These are phyloP conservation scores for Eira barbara DNA, from an alignment of 2,113 vertebrate species.

Conservation along the genomic window DNA sequence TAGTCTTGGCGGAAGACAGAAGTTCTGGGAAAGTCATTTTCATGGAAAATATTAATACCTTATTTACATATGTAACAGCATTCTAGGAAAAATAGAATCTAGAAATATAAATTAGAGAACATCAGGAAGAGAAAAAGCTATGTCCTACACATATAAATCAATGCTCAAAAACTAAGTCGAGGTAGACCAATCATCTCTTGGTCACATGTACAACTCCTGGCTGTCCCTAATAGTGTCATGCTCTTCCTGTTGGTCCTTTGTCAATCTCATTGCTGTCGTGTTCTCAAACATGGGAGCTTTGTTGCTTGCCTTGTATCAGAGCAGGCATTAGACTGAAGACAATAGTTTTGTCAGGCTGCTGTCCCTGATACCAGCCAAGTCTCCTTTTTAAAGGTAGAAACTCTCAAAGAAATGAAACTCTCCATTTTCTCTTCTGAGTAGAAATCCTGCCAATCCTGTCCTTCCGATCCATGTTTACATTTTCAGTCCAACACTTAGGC, in stretches of 20 bases:
- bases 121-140: background rate
- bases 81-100: constrained; percentile 46
- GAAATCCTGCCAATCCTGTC: background rate
- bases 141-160: background rate
- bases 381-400: background rate
- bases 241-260: background rate
- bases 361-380: background rate
- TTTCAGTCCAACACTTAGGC: background rate
- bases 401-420: background rate
- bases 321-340: background rate
- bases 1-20: constrained; percentile 10
- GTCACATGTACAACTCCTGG: background rate
- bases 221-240: background rate
- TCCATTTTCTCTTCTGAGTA: background rate
- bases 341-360: background rate
- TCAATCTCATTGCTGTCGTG: background rate
- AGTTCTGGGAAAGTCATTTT: constrained; percentile 56
- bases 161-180: constrained; percentile 21
- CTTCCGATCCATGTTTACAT: background rate
- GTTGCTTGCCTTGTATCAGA: background rate
- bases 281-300: background rate
- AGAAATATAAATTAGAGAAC: constrained; percentile 62
- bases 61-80: constrained; percentile 44
- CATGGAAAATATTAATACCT: constrained; percentile 30
- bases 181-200: background rate